Evolutionary conservation across 1,140 invertebrate species (phyloP).

Genomic region (Papilio aristodemus): DNA sequence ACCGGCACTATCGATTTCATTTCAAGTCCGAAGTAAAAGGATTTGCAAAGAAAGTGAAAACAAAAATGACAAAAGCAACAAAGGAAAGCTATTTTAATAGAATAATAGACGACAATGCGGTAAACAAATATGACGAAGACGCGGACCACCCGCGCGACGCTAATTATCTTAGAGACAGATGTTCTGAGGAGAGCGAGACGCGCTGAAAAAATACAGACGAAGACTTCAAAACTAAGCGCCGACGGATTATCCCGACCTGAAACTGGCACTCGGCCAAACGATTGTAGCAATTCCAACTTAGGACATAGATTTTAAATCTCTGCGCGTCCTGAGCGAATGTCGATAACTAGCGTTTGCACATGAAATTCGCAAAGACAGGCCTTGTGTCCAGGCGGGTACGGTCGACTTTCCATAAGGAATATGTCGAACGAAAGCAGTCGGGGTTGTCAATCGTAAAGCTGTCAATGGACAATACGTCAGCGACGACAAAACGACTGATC

Average conservation of each 20-base stretch:
- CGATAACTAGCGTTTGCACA: background rate
- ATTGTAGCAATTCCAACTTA: background rate
- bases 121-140: conserved; percentile 46
- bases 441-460: conserved; percentile 49
- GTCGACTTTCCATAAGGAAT: background rate
- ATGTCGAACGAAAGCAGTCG: background rate
- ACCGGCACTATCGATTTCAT: conserved; percentile 57
- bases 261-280: conserved; percentile 1
- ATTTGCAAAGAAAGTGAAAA: conserved; percentile 73
- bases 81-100: conserved; percentile 54
- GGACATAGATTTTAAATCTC: conserved; percentile 24
- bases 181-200: conserved; percentile 60
- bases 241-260: conserved; percentile 53
- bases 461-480: conserved; percentile 71
- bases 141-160: conserved; percentile 60
- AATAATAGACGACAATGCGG: conserved; percentile 58
- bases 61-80: conserved; percentile 57
- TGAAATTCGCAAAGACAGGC: background rate
- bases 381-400: conserved; percentile 22
- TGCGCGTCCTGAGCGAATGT: background rate
- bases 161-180: conserved; percentile 72
- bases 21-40: conserved; percentile 57
- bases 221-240: conserved; percentile 71
- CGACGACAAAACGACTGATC: conserved; percentile 62
- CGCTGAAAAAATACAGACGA: conserved; percentile 58